A percentile compares a stretch with the other conserved stretches of the same genome.
phyloP scores from a whole-genome alignment of 2,888 invertebrate genomes.

The Macrosiphum euphorbiae region DNA sequence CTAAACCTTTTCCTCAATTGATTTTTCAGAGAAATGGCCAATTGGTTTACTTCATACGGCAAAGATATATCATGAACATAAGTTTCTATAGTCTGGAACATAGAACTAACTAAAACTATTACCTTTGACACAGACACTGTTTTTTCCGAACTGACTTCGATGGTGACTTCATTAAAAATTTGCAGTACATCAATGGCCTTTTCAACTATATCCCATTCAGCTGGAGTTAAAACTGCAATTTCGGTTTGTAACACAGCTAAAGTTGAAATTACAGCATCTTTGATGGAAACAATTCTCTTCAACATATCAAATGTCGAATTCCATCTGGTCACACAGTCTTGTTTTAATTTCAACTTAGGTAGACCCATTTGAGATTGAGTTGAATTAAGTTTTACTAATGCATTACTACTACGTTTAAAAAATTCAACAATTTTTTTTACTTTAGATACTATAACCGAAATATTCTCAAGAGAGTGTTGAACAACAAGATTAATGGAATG shows the following conservation, averaged over 20 bases:
- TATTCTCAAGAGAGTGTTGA: not conserved
- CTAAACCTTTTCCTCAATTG: constrained; percentile 63
- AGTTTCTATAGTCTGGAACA: constrained; percentile 27
- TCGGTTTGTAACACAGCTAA: constrained; percentile 51
- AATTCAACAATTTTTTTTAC: constrained; percentile 11
- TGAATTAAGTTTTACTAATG: constrained; percentile 11
- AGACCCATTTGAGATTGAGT: constrained; percentile 38
- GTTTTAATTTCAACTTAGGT: constrained; percentile 35
- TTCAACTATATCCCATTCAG: constrained; percentile 58
- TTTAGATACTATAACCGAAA: not conserved
- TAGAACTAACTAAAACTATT: constrained; percentile 50
- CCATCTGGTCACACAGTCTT: constrained; percentile 38
- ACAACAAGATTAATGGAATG: constrained; percentile 44
- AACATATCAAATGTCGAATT: constrained; percentile 65
- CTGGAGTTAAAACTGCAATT: constrained; percentile 56
- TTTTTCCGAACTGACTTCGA: constrained; percentile 63
- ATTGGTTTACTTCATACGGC: constrained; percentile 19
- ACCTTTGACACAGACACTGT: constrained; percentile 62
- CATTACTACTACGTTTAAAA: constrained; percentile 38
- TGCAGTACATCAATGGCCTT: constrained; percentile 50
- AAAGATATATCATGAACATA: constrained; percentile 17
- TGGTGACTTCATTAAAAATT: constrained; percentile 65
- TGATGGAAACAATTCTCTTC: constrained; percentile 47
- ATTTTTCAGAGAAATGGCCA: constrained; percentile 41
- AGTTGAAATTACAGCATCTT: constrained; percentile 64